Base-by-base conservation (phyloP, 2,888 invertebrate genomes). In the Creontiades dilutus region DNA sequence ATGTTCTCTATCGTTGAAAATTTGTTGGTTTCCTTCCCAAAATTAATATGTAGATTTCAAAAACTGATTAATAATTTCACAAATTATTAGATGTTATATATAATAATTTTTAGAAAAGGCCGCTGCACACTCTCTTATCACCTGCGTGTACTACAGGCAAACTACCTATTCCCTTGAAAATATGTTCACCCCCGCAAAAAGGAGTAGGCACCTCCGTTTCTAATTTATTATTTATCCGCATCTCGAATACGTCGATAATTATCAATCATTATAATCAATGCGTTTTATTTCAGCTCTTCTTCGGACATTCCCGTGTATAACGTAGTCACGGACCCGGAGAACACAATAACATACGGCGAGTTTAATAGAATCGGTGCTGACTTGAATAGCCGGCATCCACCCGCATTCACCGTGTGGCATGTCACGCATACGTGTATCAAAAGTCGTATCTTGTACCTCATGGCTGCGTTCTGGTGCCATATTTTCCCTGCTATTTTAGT, bases 331-430 rank as follows among this genome's bases (percentile, higher is more conserved):
- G 96, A 97, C 0, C 94, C 94, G 0, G 95, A 96, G 90, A 97
- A 98, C 92, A 95, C 96, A 0, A 93, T 98, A 80, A 96, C 95
- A 0, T 99, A 98, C 98, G 94, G 94, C 0, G 94, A 96, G 78
- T 97, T 97, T 92, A 93, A 94, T 92, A 90, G 93, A 0, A 93
- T 94, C 2, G 95, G 95, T 91, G 91, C 95, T 92, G 93, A 93
- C 13, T 94, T 95, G 90, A 94, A 95, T 0, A 92, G 94, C n/a
- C 27, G 91, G 37, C 82, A 90, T 0, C 92, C 92, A 0, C 90
- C 92, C 0, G 76, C 76, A 5, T 90, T 90, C 52, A 90, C 92
- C n/a, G 92, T 93, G 84, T 93, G 93, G 90, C 95, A 95, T 92
- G 93, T 94, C 88, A 94, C 95, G 11, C 93, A 96, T 89, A 95